Conservation (phyloP, 1,140 invertebrate species). For the Tetramorium alpestre region DNA sequence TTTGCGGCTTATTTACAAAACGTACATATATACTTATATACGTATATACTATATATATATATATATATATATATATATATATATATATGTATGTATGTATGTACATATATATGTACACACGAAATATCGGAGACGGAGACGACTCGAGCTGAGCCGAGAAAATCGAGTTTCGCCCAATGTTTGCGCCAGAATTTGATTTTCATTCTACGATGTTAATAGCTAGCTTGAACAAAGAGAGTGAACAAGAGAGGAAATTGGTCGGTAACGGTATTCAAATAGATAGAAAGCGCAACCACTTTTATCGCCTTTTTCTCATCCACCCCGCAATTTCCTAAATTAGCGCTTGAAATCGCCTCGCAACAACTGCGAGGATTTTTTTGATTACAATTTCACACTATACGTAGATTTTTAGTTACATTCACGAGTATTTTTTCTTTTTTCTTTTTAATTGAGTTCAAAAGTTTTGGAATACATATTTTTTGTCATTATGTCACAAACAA, state of each 20-base stretch:
- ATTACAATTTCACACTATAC: slow-evolving; percentile 14
- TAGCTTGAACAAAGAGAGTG: slow-evolving; percentile 35
- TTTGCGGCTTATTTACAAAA: slow-evolving; percentile 62
- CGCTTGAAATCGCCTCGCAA: background rate
- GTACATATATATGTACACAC: background rate
- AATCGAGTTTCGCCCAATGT: slow-evolving; percentile 38
- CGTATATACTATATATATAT: background rate
- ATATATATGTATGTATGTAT: background rate
- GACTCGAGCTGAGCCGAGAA: background rate
- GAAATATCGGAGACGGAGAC: background rate
- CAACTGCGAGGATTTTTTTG: background rate
- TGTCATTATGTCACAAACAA: background rate
- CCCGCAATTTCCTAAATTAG: slow-evolving; percentile 49
- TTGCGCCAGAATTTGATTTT: slow-evolving; percentile 65
- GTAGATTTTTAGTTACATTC: background rate
- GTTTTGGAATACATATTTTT: background rate
- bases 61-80: background rate
- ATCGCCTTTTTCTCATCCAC: slow-evolving; percentile 36
- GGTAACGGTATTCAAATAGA: slow-evolving; percentile 58
- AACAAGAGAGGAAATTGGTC: slow-evolving; percentile 28
- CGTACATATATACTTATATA: background rate
- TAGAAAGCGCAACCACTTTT: slow-evolving; percentile 32
- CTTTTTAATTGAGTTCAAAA: slow-evolving; percentile 9
- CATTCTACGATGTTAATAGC: slow-evolving; percentile 46
- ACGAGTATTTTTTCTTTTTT: background rate